Evolutionary conservation across 2,888 invertebrate genomes (phyloP), one percentile per base, ranked within the genome.

Genomic region (Leptinotarsa tumamoca): DNA sequence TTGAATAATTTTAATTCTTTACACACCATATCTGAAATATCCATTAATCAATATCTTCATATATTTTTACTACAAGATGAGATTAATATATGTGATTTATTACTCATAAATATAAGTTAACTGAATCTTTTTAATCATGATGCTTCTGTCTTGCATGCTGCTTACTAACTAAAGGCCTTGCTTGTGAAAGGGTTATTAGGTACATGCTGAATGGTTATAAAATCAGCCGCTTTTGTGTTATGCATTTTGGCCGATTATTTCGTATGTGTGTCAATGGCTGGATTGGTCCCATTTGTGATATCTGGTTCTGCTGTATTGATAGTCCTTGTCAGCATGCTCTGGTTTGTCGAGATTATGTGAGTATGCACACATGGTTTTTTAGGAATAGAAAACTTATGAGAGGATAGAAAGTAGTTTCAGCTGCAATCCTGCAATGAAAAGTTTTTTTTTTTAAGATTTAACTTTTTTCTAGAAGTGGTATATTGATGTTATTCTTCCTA

Each of bases 301-400:
- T 86, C 85, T 83, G 83, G 83, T 78, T 86, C 80, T 89, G 89
- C 77, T 92, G 92, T 87, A 88, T 89, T 81, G 88, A 90, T 82
- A 86, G 87, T 80, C 93, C 93, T 73, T 94, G 94, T 84, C 85
- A 88, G 81, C 92, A 93, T 89, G 92, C 92, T 76, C 84, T 88
- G 77, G 85, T 89, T 83, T 94, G 94, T 88, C 73, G 72, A 67
- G 71, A 78, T 71, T 78, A 69, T 73, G 78, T 78, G 66, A 78
- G 78, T 78, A 33, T 18, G 61, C 15, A 23, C 27, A 61, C 23
- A 63, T 68, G 52, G 4, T 68, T 43, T 14, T 66, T 10, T 15
- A 10, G 18, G 4, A 50, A 49, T 7, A 61, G 23, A 52, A 63
- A 63, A 66, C 61, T 68, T 10, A 51, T 68, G 43, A 27, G 43